These are phyloP conservation scores for Forbesichthys agassizii DNA, from an alignment of 2,113 vertebrate genomes.

Conservation along the genomic window DNA sequence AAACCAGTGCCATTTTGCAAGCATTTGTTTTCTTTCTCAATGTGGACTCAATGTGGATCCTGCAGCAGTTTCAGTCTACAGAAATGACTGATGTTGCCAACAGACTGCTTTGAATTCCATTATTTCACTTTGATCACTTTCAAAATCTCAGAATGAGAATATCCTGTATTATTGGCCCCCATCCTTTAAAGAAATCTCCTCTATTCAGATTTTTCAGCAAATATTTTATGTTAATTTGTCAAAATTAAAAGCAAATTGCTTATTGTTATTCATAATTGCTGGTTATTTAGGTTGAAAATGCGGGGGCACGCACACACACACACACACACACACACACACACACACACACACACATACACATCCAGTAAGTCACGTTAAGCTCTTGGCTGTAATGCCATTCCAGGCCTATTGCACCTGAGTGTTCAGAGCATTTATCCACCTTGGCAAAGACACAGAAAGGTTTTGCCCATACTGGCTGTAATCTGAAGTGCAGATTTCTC, in stretches of 20 bases:
- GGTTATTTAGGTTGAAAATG: conserved; percentile 33
- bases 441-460: conserved; percentile 41
- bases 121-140: too few species aligned
- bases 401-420: conserved; percentile 48
- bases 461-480: conserved; percentile 44
- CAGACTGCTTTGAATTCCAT: too few species aligned
- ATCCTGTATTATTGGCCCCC: conserved; percentile 40
- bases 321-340: conserved; percentile 17
- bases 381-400: conserved; percentile 44
- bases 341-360: conserved; percentile 26
- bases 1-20: not conserved
- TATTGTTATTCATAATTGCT: conserved; percentile 27
- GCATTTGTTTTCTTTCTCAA: not conserved
- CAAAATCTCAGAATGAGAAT: not conserved
- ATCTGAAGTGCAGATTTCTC: conserved; percentile 58
- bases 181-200: conserved; percentile 32
- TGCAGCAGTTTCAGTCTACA: not conserved
- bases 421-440: conserved; percentile 49
- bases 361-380: conserved; percentile 45
- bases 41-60: not conserved
- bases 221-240: conserved; percentile 53
- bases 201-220: conserved; percentile 11
- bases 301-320: too few species aligned
- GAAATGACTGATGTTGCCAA: too few species aligned
- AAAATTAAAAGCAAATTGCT: conserved; percentile 55